phyloP scores from a whole-genome alignment of 2,113 vertebrate genomes.

The Calonectris borealis region DNA sequence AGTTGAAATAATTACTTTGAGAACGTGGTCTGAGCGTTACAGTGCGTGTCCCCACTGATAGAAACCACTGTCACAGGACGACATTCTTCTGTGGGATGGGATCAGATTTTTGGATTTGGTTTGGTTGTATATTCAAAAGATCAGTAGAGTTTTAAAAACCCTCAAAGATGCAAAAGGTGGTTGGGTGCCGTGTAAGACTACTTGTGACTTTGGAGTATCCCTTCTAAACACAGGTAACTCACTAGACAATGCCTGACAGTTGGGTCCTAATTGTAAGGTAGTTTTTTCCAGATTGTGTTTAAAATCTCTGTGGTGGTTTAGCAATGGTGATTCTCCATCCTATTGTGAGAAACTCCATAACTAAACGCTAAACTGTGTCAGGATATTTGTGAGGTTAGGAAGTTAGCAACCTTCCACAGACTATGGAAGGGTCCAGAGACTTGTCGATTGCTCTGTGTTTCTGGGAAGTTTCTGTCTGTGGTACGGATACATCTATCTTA shows the following conservation, averaged over 20 bases:
- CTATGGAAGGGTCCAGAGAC: neutral
- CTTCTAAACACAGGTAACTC: neutral
- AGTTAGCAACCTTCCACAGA: neutral
- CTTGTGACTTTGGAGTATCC: neutral
- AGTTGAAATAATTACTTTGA: neutral
- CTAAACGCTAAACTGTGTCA: neutral
- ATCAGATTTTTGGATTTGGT: neutral
- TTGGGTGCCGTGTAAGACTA: neutral
- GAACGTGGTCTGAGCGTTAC: fast-evolving
- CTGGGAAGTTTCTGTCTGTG: neutral
- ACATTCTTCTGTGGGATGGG: neutral
- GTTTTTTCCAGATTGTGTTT: neutral
- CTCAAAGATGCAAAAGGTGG: neutral
- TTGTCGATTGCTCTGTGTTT: fast-evolving
- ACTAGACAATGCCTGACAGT: fast-evolving
- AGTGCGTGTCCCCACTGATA: fast-evolving
- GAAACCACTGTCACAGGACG: fast-evolving
- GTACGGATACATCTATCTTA: neutral
- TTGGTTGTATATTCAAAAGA: neutral
- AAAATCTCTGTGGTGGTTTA: neutral
- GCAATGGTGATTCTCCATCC: neutral
- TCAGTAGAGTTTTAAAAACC: neutral
- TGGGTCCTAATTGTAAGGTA: neutral
- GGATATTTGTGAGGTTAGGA: neutral
- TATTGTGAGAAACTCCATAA: neutral